These are phyloP conservation scores for Hyperopisus bebe DNA, from an alignment of 2,113 vertebrate species.

Conservation along the genomic window DNA sequence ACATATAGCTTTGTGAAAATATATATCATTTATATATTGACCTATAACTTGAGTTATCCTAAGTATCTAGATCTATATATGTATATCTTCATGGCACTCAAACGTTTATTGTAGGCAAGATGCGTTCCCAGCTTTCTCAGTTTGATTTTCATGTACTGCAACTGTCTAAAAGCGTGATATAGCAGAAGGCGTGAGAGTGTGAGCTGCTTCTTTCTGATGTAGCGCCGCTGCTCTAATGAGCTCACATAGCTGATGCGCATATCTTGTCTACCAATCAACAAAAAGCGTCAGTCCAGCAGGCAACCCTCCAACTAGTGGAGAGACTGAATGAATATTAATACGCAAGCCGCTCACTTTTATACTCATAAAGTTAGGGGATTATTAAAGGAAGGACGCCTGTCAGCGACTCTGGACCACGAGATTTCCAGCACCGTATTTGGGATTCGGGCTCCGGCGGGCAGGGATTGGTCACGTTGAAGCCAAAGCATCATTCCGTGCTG, in stretches of 20 bases:
- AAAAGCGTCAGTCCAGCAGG: constrained; percentile 47
- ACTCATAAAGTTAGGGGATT: constrained; percentile 49
- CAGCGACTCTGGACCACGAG: constrained; percentile 12
- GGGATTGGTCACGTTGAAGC: constrained; percentile 30
- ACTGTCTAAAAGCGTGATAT: constrained; percentile 30
- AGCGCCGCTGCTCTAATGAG: constrained; percentile 48
- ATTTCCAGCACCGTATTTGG: constrained; percentile 27
- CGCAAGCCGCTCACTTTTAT: constrained; percentile 39
- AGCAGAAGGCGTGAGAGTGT: constrained; percentile 42
- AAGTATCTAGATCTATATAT: neutral
- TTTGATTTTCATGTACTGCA: neutral
- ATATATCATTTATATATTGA: neutral
- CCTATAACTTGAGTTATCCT: neutral
- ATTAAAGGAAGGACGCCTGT: constrained; percentile 32
- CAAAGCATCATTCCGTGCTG: neutral
- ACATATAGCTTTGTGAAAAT: neutral
- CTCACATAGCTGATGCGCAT: constrained; percentile 55
- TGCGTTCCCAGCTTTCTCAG: neutral
- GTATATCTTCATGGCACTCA: neutral
- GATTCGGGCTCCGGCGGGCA: constrained; percentile 28
- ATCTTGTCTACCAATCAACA: constrained; percentile 51
- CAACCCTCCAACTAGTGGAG: constrained; percentile 38
- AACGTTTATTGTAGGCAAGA: neutral
- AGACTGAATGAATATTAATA: constrained; percentile 47
- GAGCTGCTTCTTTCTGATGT: constrained; percentile 37